These are phyloP conservation scores for Pempheris klunzingeri DNA, from an alignment of 2,797 vertebrate species.

Conservation along the genomic window DNA sequence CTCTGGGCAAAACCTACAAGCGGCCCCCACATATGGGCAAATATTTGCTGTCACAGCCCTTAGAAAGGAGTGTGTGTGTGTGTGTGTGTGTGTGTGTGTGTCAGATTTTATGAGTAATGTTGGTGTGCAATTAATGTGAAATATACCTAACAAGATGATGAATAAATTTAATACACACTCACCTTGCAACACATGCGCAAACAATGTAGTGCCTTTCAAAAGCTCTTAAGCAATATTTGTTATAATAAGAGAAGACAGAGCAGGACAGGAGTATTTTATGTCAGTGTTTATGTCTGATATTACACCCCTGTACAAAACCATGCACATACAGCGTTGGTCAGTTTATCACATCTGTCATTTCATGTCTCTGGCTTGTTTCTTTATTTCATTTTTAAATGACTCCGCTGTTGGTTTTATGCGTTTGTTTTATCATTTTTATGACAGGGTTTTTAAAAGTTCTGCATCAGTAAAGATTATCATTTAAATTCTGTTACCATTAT, in stretches of 20 bases:
- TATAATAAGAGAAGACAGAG: conserved; percentile 40
- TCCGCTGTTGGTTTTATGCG: conserved; percentile 42
- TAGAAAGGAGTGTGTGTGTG: conserved; percentile 52
- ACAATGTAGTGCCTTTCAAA: conserved; percentile 24
- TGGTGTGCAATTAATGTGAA: conserved; percentile 65
- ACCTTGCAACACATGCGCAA: conserved; percentile 26
- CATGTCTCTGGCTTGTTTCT: conserved; percentile 33
- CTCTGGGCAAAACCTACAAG: conserved; percentile 78
- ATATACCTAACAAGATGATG: conserved; percentile 63
- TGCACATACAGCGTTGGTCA: conserved; percentile 16
- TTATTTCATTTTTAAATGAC: conserved; percentile 28
- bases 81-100: conserved; percentile 36
- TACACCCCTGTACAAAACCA: conserved; percentile 34
- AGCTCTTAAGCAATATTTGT: conserved; percentile 30
- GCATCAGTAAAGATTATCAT: conserved; percentile 45
- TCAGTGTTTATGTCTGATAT: conserved; percentile 53
- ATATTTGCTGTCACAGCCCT: conserved; percentile 79
- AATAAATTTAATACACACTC: conserved; percentile 46
- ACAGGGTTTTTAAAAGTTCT: conserved; percentile 42
- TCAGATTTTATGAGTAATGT: conserved; percentile 60
- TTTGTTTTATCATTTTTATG: conserved; percentile 44
- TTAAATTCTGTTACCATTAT: conserved; percentile 39
- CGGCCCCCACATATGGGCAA: conserved; percentile 78
- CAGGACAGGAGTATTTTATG: conserved; percentile 36
- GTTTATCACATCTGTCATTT: conserved; percentile 36